Percentiles rank a stretch among this genome's conserved stretches.
phyloP scores from a whole-genome alignment of 1,140 invertebrate species.

The Penaeus vannamei region DNA sequence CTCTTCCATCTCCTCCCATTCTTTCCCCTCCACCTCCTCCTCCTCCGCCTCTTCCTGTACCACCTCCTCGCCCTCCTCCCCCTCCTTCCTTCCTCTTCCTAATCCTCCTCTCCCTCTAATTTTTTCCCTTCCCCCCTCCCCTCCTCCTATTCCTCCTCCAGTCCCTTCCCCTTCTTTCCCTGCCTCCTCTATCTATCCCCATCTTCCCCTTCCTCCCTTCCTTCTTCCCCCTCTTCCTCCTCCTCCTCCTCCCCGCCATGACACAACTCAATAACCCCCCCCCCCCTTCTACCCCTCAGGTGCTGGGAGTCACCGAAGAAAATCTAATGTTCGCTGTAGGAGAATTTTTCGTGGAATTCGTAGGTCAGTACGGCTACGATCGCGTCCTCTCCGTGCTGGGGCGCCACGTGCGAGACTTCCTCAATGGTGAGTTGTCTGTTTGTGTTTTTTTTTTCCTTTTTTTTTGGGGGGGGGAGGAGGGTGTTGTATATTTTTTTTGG shows the following conservation, averaged over 20 bases:
- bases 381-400: slow-evolving; percentile 90
- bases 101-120: not conserved
- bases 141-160: not conserved
- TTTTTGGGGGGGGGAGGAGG: too few species aligned
- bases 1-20: not conserved
- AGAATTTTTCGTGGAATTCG: slow-evolving; percentile 89
- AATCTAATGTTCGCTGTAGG: slow-evolving; percentile 94
- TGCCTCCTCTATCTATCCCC: not conserved
- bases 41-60: not conserved
- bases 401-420: slow-evolving; percentile 93
- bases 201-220: not conserved
- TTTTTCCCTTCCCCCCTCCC: too few species aligned
- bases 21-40: not conserved
- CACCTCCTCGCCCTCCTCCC: not conserved
- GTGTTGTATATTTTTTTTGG: too few species aligned
- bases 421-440: slow-evolving; percentile 80
- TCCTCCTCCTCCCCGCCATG: not conserved
- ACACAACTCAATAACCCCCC: not conserved
- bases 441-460: too few species aligned
- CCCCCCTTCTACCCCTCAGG: slow-evolving; percentile 74
- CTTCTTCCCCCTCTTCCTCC: not conserved
- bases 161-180: not conserved
- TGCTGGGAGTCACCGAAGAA: slow-evolving; percentile 85
- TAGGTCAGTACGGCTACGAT: slow-evolving; percentile 96
- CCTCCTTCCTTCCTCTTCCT: not conserved